Evolutionary conservation across 2,888 invertebrate genomes (phyloP).

Genomic region (Agonopterix subpropinquella): DNA sequence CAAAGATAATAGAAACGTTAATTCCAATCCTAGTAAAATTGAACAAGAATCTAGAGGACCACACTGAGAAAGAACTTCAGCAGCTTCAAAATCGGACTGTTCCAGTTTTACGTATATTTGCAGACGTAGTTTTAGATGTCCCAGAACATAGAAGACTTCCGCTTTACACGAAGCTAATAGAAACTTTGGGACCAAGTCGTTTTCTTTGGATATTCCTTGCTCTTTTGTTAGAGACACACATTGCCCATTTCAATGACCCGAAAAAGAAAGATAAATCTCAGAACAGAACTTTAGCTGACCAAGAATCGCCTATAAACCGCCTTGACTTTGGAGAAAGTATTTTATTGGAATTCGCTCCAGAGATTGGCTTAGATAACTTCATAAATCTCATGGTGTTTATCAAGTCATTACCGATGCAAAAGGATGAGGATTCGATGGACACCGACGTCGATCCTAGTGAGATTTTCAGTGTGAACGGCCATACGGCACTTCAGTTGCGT

Average conservation of each 20-base stretch:
- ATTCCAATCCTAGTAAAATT: conserved; percentile 87
- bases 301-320: conserved; percentile 71
- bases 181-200: conserved; percentile 79
- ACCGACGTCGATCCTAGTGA: conserved; percentile 54
- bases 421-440: conserved; percentile 66
- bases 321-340: conserved; percentile 82
- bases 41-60: conserved; percentile 48
- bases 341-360: conserved; percentile 79
- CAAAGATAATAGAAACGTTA: conserved; percentile 91
- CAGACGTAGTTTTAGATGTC: conserved; percentile 92
- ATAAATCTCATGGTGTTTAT: conserved; percentile 81
- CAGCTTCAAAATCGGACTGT: conserved; percentile 68
- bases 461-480: conserved; percentile 78
- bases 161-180: conserved; percentile 86
- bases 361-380: conserved; percentile 78
- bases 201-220: conserved; percentile 84
- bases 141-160: conserved; percentile 93
- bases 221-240: conserved; percentile 82
- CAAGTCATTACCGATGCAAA: conserved; percentile 79
- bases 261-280: conserved; percentile 47
- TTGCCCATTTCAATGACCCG: conserved; percentile 71
- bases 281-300: conserved; percentile 45
- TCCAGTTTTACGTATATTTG: conserved; percentile 90
- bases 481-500: conserved; percentile 84
- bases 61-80: conserved; percentile 48